Evolutionary conservation across 2,113 vertebrate genomes (phyloP).

Genomic region (Reinhardtius hippoglossoides): DNA sequence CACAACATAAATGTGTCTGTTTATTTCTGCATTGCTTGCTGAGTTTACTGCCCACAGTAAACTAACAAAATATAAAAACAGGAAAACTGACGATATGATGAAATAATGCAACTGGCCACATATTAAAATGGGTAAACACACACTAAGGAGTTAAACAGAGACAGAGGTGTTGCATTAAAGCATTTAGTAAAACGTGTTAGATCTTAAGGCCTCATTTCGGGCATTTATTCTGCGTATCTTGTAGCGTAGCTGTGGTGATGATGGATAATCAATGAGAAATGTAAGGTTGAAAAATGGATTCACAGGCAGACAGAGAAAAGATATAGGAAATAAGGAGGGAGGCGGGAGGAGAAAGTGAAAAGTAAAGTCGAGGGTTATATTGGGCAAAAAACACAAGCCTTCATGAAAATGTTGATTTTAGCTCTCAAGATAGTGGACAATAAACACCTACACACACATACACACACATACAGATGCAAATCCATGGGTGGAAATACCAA

Average conservation of each 20-base stretch:
- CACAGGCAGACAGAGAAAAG: not conserved
- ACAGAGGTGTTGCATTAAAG: not conserved
- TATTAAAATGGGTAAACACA: slow-evolving; percentile 12
- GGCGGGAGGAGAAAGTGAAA: slow-evolving; percentile 21
- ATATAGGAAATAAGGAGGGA: slow-evolving; percentile 6
- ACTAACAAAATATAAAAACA: slow-evolving; percentile 35
- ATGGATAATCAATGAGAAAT: slow-evolving; percentile 57
- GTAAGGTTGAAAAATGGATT: slow-evolving; percentile 40
- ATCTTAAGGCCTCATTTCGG: slow-evolving; percentile 13
- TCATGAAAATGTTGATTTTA: slow-evolving; percentile 67
- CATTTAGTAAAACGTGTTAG: not conserved
- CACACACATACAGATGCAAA: slow-evolving; percentile 21
- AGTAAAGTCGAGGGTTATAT: slow-evolving; percentile 37
- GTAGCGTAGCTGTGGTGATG: slow-evolving; percentile 32
- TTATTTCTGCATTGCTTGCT: slow-evolving; percentile 62
- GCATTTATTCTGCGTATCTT: slow-evolving; percentile 29
- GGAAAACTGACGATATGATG: not conserved
- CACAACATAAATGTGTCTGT: slow-evolving; percentile 79
- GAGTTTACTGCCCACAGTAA: slow-evolving; percentile 50
- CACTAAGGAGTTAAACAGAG: slow-evolving; percentile 5
- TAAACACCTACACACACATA: slow-evolving; percentile 9
- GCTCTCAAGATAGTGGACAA: slow-evolving; percentile 40
- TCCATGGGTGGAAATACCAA: slow-evolving; percentile 42
- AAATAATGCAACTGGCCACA: slow-evolving; percentile 8
- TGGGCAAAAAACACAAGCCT: slow-evolving; percentile 50